Base-by-base conservation (phyloP, 2,797 vertebrate genomes). In the Alexandromys oeconomus region DNA sequence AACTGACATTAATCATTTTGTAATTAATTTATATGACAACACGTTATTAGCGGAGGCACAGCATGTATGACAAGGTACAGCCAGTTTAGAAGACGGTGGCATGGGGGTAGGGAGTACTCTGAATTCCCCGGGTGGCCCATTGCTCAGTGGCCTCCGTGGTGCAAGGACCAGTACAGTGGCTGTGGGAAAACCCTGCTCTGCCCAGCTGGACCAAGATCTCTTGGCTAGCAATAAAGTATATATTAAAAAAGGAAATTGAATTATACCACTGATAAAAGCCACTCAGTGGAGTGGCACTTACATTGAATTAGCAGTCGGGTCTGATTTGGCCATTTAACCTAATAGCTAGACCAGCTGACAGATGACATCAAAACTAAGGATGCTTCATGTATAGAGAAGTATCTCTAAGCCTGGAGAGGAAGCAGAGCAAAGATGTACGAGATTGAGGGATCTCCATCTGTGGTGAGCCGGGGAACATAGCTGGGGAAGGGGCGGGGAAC, bases 11-110 rank as follows among this genome's bases (percentile, higher is more conserved):
- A 80, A 73, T 96, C 94, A 80, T 73, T 77, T 67, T 40, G 57
- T 94, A 97, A 93, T 96, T 89, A 93, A 96, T 98, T 96, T 98
- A 89, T 48, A 81, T 6, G 27, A 89, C 90, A 96, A 80, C 54
- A 1, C 1, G 0, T 80, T 93, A 87, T 89, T 92, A 71, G 0
- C 29, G n/a, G 40, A 0, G 0, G 14, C 93, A 87, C 69, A 77
- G 80, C 0, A 4, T 6, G 73, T n/a, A 48, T 87, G 43, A 57
- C 82, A 69, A 29, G 0, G 19, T 59, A 3, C 10, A 0, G 7
- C 17, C 25, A 43, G 0, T 48, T 69, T 92, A 94, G 80, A 67
- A 1, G 0, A 9, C 0, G 27, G 48, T 13, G 43, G 19, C 4
- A 37, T 11, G 14, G 71, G n/a, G 25, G 9, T 19, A 0, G 61